These are phyloP conservation scores for Hystrix cristata DNA, from an alignment of 2,113 vertebrate genomes.

Conservation along the genomic window DNA sequence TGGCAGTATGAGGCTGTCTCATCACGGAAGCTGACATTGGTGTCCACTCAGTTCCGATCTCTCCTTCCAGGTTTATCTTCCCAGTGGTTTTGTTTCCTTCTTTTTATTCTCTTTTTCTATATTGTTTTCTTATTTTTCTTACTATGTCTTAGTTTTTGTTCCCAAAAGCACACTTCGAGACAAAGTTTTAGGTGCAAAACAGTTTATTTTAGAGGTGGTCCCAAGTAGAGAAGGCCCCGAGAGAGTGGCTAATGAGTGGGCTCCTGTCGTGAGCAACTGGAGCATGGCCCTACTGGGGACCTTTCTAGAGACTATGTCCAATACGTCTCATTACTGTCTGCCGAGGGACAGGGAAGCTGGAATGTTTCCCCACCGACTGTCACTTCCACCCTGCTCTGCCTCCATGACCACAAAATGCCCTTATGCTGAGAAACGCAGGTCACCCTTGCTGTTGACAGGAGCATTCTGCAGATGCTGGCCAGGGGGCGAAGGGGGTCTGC, in stretches of 20 bases:
- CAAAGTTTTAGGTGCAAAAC: neutral
- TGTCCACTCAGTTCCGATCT: neutral
- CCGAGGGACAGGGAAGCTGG: neutral
- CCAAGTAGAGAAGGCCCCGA: neutral
- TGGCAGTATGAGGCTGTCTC: neutral
- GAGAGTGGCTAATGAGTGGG: neutral
- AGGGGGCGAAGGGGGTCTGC: rapidly evolving
- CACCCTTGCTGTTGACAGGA: neutral
- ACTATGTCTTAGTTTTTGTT: neutral
- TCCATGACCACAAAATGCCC: neutral
- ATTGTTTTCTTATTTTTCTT: neutral
- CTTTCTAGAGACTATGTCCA: neutral
- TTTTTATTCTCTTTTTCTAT: neutral
- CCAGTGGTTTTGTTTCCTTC: neutral
- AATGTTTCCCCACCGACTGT: neutral
- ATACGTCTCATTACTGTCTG: neutral
- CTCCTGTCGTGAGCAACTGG: neutral
- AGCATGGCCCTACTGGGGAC: neutral
- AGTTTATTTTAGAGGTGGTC: neutral
- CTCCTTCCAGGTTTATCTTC: neutral
- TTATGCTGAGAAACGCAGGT: neutral
- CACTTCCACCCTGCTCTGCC: neutral
- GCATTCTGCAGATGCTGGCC: neutral
- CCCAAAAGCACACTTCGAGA: neutral
- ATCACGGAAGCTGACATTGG: neutral